Evolutionary conservation across 2,888 invertebrate genomes (phyloP).

Genomic region (Clepsis dumicolana): DNA sequence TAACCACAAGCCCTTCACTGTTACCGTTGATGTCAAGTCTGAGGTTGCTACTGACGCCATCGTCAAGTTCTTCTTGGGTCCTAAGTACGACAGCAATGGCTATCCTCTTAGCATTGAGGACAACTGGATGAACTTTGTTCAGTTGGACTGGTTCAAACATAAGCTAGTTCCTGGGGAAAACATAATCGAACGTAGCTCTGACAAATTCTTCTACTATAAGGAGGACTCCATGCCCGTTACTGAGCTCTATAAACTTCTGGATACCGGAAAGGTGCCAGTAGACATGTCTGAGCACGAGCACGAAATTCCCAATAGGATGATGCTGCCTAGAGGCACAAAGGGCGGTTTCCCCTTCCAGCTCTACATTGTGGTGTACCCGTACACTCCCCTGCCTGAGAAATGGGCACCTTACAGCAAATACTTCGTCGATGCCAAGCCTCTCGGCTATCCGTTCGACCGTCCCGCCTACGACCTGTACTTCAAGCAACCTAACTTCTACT

Average conservation of each 20-base stretch:
- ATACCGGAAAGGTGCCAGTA: slow-evolving; percentile 80
- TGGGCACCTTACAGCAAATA: slow-evolving; percentile 59
- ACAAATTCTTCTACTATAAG: slow-evolving; percentile 87
- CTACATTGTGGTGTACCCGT: slow-evolving; percentile 87
- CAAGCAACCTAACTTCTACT: slow-evolving; percentile 86
- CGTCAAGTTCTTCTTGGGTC: slow-evolving; percentile 89
- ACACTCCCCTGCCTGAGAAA: slow-evolving; percentile 70
- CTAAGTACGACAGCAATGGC: slow-evolving; percentile 88
- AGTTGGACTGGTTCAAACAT: slow-evolving; percentile 87
- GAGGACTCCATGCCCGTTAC: slow-evolving; percentile 88
- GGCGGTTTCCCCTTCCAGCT: slow-evolving; percentile 89
- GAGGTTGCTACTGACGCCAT: slow-evolving; percentile 85
- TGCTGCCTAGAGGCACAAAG: slow-evolving; percentile 90
- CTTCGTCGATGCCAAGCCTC: slow-evolving; percentile 79
- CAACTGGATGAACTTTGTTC: slow-evolving; percentile 87
- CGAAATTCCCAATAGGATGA: slow-evolving; percentile 88
- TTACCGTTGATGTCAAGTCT: slow-evolving; percentile 86
- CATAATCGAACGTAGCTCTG: slow-evolving; percentile 87
- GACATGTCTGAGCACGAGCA: slow-evolving; percentile 84
- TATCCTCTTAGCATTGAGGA: slow-evolving; percentile 81
- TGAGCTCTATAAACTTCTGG: slow-evolving; percentile 86
- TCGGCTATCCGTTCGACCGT: slow-evolving; percentile 87
- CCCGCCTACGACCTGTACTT: slow-evolving; percentile 75
- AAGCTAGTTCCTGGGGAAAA: slow-evolving; percentile 88
- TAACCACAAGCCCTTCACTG: slow-evolving; percentile 89